Base-by-base conservation (phyloP, 2,888 invertebrate species). In the Scrobipalpa costella region DNA sequence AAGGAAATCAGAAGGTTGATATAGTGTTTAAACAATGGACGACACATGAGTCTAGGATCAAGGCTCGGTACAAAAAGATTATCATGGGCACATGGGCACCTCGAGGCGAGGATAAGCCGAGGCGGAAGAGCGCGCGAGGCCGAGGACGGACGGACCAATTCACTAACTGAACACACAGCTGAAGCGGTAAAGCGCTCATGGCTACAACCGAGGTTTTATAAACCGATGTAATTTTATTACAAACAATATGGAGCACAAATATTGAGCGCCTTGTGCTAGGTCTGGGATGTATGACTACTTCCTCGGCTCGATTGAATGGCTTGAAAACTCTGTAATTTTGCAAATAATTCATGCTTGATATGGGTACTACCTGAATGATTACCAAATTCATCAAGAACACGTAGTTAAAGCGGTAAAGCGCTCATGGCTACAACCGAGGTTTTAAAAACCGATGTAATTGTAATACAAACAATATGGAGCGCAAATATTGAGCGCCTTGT, bases 101-200 rank as follows among this genome's bases (percentile, higher is more conserved):
- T 76, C 80, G 71, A 83, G 86, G 86, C 89, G 88, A 55, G 55
- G 55, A 90, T 90, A 91, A 86, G 83, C 84, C 81, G 77, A 90
- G 76, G 86, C 90, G 90, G 90, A 91, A 90, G 90, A 76, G 71
- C 73, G 75, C 78, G 81, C 90, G 85, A 91, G 90, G 90, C 85
- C 90, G 89, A 88, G 89, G 90, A 86, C 90, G 83, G 76, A 75
- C 80, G 52, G 79, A 80, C 83, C 85, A 86, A 89, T 90, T 87
- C 88, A 85, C 82, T 81, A 84, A 85, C 82, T 77, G 27, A 27
- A 27, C 27, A 27, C n/a, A 59, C 61, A 52, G 59, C 61, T 44
- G 63, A 60, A 64, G 62, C 62, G 52, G 58, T 57, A 50, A 19
- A 50, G 9, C 9, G 17, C 55, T 55, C 55, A 55, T 34, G 55